Evolutionary conservation across 2,797 vertebrate genomes (phyloP), one percentile per base, ranked within the genome.

Genomic region (Manis crassicaudata): DNA sequence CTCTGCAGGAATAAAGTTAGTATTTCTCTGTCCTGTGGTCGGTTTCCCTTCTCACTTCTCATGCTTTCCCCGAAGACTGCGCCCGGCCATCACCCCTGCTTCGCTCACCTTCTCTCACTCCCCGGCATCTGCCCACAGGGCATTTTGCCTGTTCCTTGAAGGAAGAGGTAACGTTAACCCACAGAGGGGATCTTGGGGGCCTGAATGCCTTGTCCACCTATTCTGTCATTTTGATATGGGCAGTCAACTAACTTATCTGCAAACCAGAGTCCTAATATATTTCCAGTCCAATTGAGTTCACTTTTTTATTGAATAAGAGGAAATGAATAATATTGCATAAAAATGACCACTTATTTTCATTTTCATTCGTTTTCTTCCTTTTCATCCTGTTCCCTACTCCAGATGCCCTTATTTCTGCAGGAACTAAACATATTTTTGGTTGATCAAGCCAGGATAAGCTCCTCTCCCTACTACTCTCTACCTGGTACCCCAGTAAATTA

Each of bases 1-100:
- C 98, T 99, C 99, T 80, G 99, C 99, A 9, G 99, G 99, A 97
- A 99, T 99, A 98, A 99, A 99, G 99, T 99, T 96, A 99, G 99
- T 98, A 86, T 91, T 75, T 40, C 0, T 96, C 1, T 84, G 67
- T 7, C 68, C 46, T 72, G 73, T 52, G 7, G 16, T 85, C 27
- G 88, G 4, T 87, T 86, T 65, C 67, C 65, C 52, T 54, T 77
- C 0, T 52, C 1, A 3, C 3, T 16, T 77, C 6, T 95, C 7
- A 3, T 9, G 58, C 58, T 58, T 76, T 14, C 35, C 73, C 4
- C 63, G 10, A 96, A 68, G 85, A 50, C 80, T 40, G 68, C n/a
- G 1, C 6, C 16, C 20, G 83, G 14, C 60, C 58, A 50, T 62
- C 93, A 54, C 18, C 0, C 11, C 77, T 35, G 0, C 40, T 95